Evolutionary conservation across 2,113 vertebrate genomes (phyloP).

Genomic region (Microtus richardsoni): DNA sequence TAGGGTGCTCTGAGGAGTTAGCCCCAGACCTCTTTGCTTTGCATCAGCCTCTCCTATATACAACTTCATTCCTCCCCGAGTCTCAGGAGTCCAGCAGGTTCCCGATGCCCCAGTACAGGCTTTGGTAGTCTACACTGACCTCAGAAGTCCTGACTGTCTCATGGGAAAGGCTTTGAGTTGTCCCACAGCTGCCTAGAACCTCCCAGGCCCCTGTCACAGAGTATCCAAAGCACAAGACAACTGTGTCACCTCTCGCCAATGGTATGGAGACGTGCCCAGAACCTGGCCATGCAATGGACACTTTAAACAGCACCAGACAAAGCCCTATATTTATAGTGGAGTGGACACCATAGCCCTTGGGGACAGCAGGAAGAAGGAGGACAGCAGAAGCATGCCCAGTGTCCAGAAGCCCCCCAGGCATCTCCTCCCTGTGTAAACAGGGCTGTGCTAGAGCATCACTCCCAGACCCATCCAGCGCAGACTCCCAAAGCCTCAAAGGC

Average conservation of each 20-base stretch:
- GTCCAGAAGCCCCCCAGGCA: fast-evolving
- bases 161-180: too few species aligned
- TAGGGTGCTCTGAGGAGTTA: neutral
- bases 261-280: neutral
- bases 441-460: fast-evolving
- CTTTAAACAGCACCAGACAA: neutral
- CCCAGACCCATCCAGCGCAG: neutral
- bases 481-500: neutral
- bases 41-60: neutral
- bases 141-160: neutral
- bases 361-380: neutral
- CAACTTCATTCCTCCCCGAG: neutral
- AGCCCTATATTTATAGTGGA: neutral
- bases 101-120: neutral
- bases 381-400: too few species aligned
- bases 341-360: neutral
- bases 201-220: neutral
- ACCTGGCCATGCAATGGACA: neutral
- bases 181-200: neutral
- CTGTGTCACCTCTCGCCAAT: neutral
- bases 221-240: neutral
- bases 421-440: fast-evolving
- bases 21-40: neutral
- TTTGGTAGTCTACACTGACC: too few species aligned
- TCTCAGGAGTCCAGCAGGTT: neutral